Base-by-base conservation (phyloP, 2,888 invertebrate species). In the Drosophila robusta region DNA sequence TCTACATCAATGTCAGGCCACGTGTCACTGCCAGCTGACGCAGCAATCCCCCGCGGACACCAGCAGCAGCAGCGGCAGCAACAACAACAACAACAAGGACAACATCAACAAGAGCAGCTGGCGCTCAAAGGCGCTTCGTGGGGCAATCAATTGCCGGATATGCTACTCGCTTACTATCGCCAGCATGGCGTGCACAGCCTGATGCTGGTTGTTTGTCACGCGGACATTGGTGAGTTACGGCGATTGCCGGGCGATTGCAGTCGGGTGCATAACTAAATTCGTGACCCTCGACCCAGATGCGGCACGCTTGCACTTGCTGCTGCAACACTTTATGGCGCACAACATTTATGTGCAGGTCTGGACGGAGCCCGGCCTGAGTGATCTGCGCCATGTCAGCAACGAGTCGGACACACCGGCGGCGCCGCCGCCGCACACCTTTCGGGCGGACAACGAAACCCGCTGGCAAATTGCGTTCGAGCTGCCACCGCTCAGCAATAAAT, bases 161-260 rank as follows among this genome's bases (percentile, higher is more conserved):
- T 90, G 70, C 75, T 89, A 75, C 80, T 87, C 70, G 84, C 87
- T 68, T 91, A 91, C 78, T 91, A 90, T 85, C 87, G 79, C 57
- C 83, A 77, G 64, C 85, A 91, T 67, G 91, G 90, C 62, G 91
- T 91, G 46, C 82, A 80, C 29, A 90, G 89, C 63, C 70, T 91
- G 60, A 80, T 82, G 68, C 58, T 91, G 50, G 80, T 91, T 68
- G 82, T 89, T 70, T 91, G 91, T 75, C 82, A 87, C 44, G 67
- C 78, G 64, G 87, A 90, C 75, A 79, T 78, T 49, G 80, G 87
- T 89, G 77, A 83, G 78, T 83, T 76, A 66, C 57, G 55, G 26
- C 14, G 14, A 42, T 12, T 41, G 22, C 14, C 26, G 12, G 11
- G 9, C 26, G 22, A 29, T 26, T 41, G 51, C 41, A 51, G 50